These are phyloP conservation scores for Heterochromis multidens DNA, from an alignment of 2,113 vertebrate species.

Conservation along the genomic window DNA sequence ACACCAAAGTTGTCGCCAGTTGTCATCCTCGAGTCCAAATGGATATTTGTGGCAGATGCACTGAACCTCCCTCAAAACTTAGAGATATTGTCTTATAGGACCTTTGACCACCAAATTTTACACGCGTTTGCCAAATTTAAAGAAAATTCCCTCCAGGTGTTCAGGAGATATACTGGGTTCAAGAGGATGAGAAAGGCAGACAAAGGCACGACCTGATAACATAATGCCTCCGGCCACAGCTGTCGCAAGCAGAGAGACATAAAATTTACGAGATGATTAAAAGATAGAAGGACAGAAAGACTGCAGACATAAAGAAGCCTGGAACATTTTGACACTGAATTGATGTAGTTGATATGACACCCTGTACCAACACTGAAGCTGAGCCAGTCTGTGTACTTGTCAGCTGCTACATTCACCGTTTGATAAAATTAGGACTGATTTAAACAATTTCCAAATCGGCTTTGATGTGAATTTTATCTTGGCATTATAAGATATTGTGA, in stretches of 20 bases:
- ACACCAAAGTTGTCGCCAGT: no score
- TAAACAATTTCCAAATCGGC: conserved; percentile 28
- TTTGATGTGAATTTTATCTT: conserved; percentile 25
- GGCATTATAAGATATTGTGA: neutral
- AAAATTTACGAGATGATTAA: neutral
- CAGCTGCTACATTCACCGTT: conserved; percentile 18
- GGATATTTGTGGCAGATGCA: neutral
- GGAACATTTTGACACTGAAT: conserved; percentile 46
- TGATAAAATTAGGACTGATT: conserved; percentile 31
- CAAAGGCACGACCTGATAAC: neutral
- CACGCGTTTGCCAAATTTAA: neutral
- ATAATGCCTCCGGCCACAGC: neutral
- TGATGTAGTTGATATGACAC: conserved; percentile 41
- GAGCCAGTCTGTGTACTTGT: conserved; percentile 24
- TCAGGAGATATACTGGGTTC: neutral
- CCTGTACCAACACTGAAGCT: conserved; percentile 31
- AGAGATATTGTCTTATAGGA: no score
- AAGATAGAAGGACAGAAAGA: conserved; percentile 2
- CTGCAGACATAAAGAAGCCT: neutral
- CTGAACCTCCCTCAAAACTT: no score
- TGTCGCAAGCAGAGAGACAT: neutral
- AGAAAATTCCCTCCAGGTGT: neutral
- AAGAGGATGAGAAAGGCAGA: neutral
- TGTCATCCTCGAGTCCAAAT: neutral
- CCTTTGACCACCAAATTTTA: neutral